Evolutionary conservation across 2,797 vertebrate genomes (phyloP).

Genomic region (Nothura maculosa): DNA sequence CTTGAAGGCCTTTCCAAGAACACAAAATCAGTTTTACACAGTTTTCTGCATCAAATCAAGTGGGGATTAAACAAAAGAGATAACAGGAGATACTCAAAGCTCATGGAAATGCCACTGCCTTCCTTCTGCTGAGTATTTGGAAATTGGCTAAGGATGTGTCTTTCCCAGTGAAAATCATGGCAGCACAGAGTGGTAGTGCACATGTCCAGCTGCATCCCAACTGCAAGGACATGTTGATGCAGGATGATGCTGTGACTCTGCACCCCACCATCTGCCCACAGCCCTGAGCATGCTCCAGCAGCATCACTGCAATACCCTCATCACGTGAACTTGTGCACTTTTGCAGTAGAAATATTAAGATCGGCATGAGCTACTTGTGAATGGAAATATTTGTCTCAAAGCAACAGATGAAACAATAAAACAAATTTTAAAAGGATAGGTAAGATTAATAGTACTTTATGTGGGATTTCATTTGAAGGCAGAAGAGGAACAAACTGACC

Average conservation of each 20-base stretch:
- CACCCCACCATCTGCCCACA: not conserved
- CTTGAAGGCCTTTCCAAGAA: not conserved
- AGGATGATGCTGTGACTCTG: rapidly evolving
- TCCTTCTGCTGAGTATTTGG: not conserved
- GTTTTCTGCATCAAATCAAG: not conserved
- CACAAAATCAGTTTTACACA: rapidly evolving
- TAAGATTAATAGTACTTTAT: not conserved
- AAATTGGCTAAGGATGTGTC: not conserved
- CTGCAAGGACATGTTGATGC: not conserved
- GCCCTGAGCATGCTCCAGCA: not conserved
- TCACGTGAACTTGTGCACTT: not conserved
- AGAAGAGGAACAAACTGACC: slow-evolving; percentile 16
- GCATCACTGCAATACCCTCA: not conserved
- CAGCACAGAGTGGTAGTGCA: not conserved
- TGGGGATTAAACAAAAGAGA: not conserved
- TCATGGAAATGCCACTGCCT: not conserved
- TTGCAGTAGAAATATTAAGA: not conserved
- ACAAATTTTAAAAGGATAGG: not conserved
- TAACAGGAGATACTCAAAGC: not conserved
- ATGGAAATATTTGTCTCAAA: not conserved
- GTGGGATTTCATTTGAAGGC: slow-evolving; percentile 17
- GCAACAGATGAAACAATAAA: not conserved
- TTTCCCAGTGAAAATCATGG: not conserved
- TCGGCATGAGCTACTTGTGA: not conserved
- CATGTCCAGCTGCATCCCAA: too few species aligned